Evolutionary conservation across 2,797 vertebrate species (phyloP).

Genomic region (Rachycentron canadum): DNA sequence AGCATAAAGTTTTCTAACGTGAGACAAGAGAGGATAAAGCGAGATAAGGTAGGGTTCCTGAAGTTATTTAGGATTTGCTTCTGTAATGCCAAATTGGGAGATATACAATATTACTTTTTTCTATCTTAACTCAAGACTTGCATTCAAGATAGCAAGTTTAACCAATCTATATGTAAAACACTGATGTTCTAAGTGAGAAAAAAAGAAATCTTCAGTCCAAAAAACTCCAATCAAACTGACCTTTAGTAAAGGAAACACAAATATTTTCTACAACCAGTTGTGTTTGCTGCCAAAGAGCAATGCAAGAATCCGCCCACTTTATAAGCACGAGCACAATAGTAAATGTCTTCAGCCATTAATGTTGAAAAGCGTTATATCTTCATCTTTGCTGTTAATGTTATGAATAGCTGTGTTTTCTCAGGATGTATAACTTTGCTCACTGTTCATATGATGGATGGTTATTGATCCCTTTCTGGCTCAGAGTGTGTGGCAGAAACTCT

Average conservation of each 20-base stretch:
- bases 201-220: background rate
- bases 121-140: too few relatives aligned
- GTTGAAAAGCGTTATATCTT: conserved; percentile 25
- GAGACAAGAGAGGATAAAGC: too few relatives aligned
- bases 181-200: too few relatives aligned
- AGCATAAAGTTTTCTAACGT: too few relatives aligned
- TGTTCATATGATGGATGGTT: conserved; percentile 58
- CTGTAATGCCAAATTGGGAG: too few relatives aligned
- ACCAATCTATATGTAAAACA: too few relatives aligned
- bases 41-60: too few relatives aligned
- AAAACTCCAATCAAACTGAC: too few relatives aligned
- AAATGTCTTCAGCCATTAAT: conserved; percentile 1
- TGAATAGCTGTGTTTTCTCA: conserved; percentile 35
- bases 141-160: too few relatives aligned
- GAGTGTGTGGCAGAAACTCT: conserved; percentile 33
- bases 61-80: too few relatives aligned
- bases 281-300: background rate
- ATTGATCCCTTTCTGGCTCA: conserved; percentile 61
- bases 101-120: too few relatives aligned
- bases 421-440: conserved; percentile 30
- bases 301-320: background rate
- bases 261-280: background rate
- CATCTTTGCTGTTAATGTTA: conserved; percentile 6
- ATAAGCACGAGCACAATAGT: background rate
- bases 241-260: background rate